These are phyloP conservation scores for Menidia beryllina DNA, from an alignment of 2,113 vertebrate species.

Conservation along the genomic window DNA sequence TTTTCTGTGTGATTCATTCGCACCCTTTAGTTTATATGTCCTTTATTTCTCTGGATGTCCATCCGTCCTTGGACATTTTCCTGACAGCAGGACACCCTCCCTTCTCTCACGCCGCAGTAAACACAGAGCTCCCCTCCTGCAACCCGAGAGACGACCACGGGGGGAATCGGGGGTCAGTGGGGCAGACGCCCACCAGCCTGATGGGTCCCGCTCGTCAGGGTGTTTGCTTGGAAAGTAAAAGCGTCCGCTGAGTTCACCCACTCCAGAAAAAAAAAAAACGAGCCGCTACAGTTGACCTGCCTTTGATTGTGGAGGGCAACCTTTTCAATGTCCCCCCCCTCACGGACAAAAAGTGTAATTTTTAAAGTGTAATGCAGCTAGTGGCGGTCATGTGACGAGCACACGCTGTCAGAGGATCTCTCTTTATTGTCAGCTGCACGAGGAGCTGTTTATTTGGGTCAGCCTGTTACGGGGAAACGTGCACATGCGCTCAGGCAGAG, in stretches of 20 bases:
- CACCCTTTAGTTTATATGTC: too few relatives aligned
- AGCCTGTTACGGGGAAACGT: slow-evolving; percentile 17
- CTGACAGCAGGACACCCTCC: not conserved
- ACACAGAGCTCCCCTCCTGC: slow-evolving; percentile 18
- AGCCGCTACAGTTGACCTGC: slow-evolving; percentile 32
- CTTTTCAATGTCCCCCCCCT: slow-evolving; percentile 26
- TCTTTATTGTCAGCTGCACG: slow-evolving; percentile 43
- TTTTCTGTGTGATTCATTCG: not conserved
- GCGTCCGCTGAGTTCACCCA: slow-evolving; percentile 1
- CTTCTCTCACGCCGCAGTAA: slow-evolving; percentile 10
- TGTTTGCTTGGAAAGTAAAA: slow-evolving; percentile 18
- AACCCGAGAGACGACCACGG: not conserved
- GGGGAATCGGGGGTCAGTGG: slow-evolving; percentile 22
- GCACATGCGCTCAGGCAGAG: not conserved
- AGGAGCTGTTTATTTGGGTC: slow-evolving; percentile 67
- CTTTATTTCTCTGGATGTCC: slow-evolving; percentile 5
- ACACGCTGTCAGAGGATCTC: slow-evolving; percentile 2
- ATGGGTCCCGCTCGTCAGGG: slow-evolving; percentile 14
- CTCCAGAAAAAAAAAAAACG: slow-evolving; percentile 4
- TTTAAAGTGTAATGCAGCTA: too few relatives aligned
- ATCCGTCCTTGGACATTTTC: not conserved
- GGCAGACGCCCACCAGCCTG: slow-evolving; percentile 6
- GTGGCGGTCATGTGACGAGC: slow-evolving; percentile 55
- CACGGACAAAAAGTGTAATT: slow-evolving; percentile 51
- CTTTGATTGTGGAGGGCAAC: slow-evolving; percentile 31